These are phyloP conservation scores for Adelphocoris suturalis DNA, from an alignment of 2,888 invertebrate genomes.

Conservation along the genomic window DNA sequence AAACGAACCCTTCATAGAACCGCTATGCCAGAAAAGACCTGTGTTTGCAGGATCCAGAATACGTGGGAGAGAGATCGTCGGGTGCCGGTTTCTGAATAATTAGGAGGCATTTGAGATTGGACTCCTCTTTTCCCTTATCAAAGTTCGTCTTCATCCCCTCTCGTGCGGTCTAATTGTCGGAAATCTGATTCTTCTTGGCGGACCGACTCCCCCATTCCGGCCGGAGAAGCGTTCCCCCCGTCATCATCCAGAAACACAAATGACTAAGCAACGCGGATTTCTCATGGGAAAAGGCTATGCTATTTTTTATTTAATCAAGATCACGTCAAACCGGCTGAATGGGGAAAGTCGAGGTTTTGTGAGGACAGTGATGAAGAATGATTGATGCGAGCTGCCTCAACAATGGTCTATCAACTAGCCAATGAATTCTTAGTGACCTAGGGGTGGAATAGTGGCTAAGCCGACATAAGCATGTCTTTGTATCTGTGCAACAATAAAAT, in stretches of 20 bases:
- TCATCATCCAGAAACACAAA: constrained; percentile 40
- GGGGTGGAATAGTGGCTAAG: too few species aligned
- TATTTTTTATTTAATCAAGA: constrained; percentile 63
- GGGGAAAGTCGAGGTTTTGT: constrained; percentile 41
- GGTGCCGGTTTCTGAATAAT: constrained; percentile 3
- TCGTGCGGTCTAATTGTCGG: constrained; percentile 36
- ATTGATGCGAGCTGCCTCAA: constrained; percentile 45
- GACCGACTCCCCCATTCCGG: background rate
- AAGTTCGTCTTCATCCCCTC: background rate
- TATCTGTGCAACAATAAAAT: too few species aligned
- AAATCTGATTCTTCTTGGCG: constrained; percentile 49
- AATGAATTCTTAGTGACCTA: constrained; percentile 2
- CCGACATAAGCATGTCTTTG: too few species aligned
- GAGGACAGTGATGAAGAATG: constrained; percentile 65
- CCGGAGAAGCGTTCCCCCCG: background rate
- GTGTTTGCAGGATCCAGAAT: background rate
- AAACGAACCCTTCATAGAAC: background rate
- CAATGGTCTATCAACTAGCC: constrained; percentile 10
- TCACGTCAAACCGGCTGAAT: constrained; percentile 58
- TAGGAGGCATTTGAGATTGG: background rate
- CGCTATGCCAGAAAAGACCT: background rate
- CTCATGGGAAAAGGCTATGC: constrained; percentile 46
- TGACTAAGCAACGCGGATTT: constrained; percentile 62
- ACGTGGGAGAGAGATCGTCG: background rate
- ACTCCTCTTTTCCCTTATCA: background rate